Evolutionary conservation across 2,888 invertebrate species (phyloP).

Genomic region (Hydroisotoma schaefferi): DNA sequence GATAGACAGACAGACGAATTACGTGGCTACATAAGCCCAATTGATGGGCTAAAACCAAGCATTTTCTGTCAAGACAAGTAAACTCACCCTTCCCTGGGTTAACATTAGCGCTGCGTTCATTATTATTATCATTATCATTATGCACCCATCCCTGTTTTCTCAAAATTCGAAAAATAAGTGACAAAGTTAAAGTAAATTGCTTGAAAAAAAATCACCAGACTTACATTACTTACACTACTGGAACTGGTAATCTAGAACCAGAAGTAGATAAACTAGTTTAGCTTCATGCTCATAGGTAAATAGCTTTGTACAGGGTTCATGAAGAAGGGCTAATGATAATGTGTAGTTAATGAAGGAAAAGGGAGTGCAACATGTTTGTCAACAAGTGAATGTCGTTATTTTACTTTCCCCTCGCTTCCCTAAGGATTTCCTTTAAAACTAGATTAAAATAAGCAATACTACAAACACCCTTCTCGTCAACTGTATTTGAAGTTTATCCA

Average conservation of each 20-base stretch:
- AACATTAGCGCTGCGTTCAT: too few species aligned
- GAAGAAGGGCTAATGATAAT: conserved; percentile 46
- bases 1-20: too few species aligned
- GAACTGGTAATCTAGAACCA: too few species aligned
- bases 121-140: neutral
- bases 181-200: conserved; percentile 3
- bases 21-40: too few species aligned
- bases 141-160: neutral
- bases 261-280: neutral
- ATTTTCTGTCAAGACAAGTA: too few species aligned
- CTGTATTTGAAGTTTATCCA: neutral
- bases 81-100: too few species aligned
- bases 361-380: conserved; percentile 46
- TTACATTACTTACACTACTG: too few species aligned
- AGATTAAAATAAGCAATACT: neutral
- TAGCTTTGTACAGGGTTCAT: conserved; percentile 44
- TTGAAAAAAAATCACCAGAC: too few species aligned
- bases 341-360: conserved; percentile 45
- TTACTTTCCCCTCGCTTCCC: conserved; percentile 20
- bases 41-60: too few species aligned
- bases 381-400: conserved; percentile 41
- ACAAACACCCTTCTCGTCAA: neutral
- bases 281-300: conserved; percentile 14
- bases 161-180: conserved; percentile 5
- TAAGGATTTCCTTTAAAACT: conserved; percentile 11